Evolutionary conservation across 37 sponge, comb jelly and placozoan genomes (phyloP).

Genomic region (Dysidea cf. avara): DNA sequence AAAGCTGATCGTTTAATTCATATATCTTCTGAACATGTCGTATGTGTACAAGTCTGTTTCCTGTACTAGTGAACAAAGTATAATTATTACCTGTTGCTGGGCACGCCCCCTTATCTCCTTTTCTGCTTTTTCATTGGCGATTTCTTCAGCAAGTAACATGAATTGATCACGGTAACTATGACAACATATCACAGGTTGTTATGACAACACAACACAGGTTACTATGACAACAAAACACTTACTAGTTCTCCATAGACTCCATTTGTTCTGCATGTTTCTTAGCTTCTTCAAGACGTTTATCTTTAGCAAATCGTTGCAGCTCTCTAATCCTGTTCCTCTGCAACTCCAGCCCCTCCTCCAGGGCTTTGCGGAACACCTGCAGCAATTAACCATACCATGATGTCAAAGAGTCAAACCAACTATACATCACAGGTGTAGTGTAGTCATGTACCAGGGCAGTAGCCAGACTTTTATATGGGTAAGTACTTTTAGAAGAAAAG

Average conservation of each 20-base stretch:
- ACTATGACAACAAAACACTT: conserved; percentile 1
- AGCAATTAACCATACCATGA: no score
- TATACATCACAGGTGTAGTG: no score
- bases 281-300: conserved; percentile 30
- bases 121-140: conserved; percentile 48
- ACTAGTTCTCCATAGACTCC: conserved; percentile 77
- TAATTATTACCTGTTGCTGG: conserved; percentile 37
- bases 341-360: conserved; percentile 66
- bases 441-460: no score
- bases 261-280: conserved; percentile 27
- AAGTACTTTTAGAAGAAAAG: no score
- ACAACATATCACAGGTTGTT: no score
- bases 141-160: conserved; percentile 54
- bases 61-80: no score
- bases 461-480: no score
- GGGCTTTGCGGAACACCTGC: conserved; percentile 56
- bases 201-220: background rate
- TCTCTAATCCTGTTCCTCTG: conserved; percentile 64
- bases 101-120: conserved; percentile 43
- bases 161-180: conserved; percentile 67
- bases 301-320: conserved; percentile 50
- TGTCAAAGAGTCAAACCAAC: no score
- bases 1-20: no score
- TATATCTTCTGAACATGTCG: no score
- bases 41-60: no score